A percentile compares a stretch with the other conserved stretches of the same genome.
Conservation (phyloP, 2,888 invertebrate species). For the Iphiclides podalirius region DNA sequence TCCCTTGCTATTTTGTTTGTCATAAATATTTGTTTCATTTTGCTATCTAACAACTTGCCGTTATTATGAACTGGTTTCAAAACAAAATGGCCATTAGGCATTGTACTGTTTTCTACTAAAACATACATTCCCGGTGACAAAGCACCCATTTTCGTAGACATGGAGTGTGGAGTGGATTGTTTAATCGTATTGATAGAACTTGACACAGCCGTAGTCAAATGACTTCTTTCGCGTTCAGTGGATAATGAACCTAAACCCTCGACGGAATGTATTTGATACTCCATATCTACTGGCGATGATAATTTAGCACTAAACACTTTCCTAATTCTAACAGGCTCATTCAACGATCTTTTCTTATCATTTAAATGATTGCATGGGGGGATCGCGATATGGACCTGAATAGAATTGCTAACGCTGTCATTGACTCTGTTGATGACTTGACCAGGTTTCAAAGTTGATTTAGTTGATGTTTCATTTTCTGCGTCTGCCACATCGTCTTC, state of each 20-base stretch:
- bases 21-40: constrained; percentile 4
- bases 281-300: constrained; percentile 57
- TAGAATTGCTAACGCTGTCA: constrained; percentile 38
- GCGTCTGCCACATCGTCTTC: constrained; percentile 25
- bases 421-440: constrained; percentile 1
- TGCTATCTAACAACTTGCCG: constrained; percentile 25
- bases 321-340: constrained; percentile 38
- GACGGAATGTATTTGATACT: constrained; percentile 55
- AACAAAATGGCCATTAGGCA: constrained; percentile 36
- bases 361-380: constrained; percentile 43
- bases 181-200: too few relatives aligned
- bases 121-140: constrained; percentile 52
- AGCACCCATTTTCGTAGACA: constrained; percentile 12
- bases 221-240: neutral
- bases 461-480: constrained; percentile 9
- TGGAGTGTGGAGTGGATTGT: neutral
- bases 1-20: constrained; percentile 27
- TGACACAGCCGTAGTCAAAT: constrained; percentile 15
- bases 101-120: constrained; percentile 41
- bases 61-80: constrained; percentile 43
- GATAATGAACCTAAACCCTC: constrained; percentile 30
- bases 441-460: neutral
- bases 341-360: constrained; percentile 43
- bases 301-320: constrained; percentile 59
- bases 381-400: constrained; percentile 59